phyloP scores from a whole-genome alignment of 2,888 invertebrate species.

The Agrochola macilenta region DNA sequence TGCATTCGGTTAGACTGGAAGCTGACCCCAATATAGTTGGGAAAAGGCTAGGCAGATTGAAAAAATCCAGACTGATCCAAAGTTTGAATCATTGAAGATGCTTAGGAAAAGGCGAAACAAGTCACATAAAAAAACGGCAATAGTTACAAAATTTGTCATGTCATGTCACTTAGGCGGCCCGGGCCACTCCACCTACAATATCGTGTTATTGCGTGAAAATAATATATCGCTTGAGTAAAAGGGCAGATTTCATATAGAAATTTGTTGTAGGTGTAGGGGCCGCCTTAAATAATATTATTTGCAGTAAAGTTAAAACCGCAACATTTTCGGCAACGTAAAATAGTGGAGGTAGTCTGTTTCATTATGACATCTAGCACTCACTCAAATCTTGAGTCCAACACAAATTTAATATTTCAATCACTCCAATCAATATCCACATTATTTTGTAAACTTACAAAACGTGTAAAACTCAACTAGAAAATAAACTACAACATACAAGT shows the following conservation, averaged over 20 bases:
- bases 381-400: constrained; percentile 14
- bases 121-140: neutral
- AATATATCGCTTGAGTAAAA: neutral
- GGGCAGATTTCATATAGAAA: neutral
- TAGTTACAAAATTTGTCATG: neutral
- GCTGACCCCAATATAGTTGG: too few species aligned
- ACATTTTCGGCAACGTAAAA: constrained; percentile 22
- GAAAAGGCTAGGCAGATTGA: too few species aligned
- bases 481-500: constrained; percentile 12
- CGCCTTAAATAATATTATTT: neutral
- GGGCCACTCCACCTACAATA: neutral
- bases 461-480: constrained; percentile 12
- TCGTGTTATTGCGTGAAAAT: neutral
- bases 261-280: neutral
- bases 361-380: constrained; percentile 19
- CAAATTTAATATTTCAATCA: constrained; percentile 16
- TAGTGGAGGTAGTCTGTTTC: constrained; percentile 47
- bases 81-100: neutral
- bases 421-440: constrained; percentile 22
- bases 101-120: neutral
- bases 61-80: neutral
- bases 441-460: constrained; percentile 48
- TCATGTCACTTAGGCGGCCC: neutral
- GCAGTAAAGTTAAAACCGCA: neutral
- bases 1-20: too few species aligned